A percentile compares a stretch with the other conserved stretches of the same genome.
Conservation (phyloP, 1,140 invertebrate genomes). For the Papilio glaucus region DNA sequence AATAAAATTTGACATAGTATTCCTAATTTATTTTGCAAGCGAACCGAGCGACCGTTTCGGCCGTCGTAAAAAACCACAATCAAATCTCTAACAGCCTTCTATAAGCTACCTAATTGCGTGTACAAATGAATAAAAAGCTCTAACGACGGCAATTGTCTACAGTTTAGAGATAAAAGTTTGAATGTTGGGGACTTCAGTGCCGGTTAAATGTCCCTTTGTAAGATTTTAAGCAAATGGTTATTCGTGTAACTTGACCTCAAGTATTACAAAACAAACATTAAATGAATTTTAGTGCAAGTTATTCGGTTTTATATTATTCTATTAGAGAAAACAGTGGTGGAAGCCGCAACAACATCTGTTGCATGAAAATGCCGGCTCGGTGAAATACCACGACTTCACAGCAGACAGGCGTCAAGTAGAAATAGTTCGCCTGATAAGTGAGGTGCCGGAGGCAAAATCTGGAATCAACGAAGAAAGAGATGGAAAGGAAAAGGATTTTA, state of each 20-base stretch:
- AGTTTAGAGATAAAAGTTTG: neutral
- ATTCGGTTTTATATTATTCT: too few relatives aligned
- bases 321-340: too few relatives aligned
- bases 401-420: too few relatives aligned
- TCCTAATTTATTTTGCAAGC: neutral
- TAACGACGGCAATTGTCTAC: slow-evolving; percentile 9
- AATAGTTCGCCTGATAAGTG: too few relatives aligned
- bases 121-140: slow-evolving; percentile 11
- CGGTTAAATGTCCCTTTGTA: slow-evolving; percentile 7
- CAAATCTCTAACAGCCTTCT: neutral
- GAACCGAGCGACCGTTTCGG: neutral
- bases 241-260: neutral
- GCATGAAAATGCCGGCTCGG: too few relatives aligned
- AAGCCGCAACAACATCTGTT: too few relatives aligned
- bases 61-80: slow-evolving; percentile 6
- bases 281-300: neutral
- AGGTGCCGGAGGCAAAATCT: too few relatives aligned
- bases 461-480: too few relatives aligned
- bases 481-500: too few relatives aligned
- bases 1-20: neutral
- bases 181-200: neutral
- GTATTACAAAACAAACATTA: neutral
- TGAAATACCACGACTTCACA: too few relatives aligned
- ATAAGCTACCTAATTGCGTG: slow-evolving; percentile 26
- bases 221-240: neutral